These are phyloP conservation scores for Anseranas semipalmata DNA, from an alignment of 2,113 vertebrate species.

Conservation along the genomic window DNA sequence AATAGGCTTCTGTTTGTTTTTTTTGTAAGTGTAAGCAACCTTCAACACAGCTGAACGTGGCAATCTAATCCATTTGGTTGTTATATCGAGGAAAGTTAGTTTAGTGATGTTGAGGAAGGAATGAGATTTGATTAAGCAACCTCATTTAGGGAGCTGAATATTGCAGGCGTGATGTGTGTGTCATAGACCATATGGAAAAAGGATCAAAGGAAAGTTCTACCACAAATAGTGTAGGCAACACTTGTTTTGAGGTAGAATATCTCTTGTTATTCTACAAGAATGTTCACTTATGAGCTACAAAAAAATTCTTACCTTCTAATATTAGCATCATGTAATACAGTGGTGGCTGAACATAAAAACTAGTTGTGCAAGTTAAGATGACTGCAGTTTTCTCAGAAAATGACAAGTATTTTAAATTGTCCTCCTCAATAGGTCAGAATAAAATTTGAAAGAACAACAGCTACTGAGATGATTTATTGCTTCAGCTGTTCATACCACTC, in stretches of 20 bases:
- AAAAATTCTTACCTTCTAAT: neutral
- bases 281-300: neutral
- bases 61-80: neutral
- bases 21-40: neutral
- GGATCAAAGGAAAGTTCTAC: neutral
- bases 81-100: neutral
- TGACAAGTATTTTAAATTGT: neutral
- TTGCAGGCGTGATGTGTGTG: fast-evolving
- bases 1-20: neutral
- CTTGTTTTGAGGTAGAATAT: neutral
- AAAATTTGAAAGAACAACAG: neutral
- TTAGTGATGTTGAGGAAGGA: neutral
- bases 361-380: neutral
- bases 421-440: neutral
- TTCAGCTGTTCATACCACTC: neutral
- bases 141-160: neutral
- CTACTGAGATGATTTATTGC: neutral
- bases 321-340: neutral
- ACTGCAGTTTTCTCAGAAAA: neutral
- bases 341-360: neutral
- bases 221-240: neutral
- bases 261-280: neutral
- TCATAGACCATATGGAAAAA: neutral
- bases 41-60: neutral
- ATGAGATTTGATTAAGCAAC: neutral